Percentiles rank a stretch among this genome's conserved stretches.
These are phyloP conservation scores for Trichoplusia ni DNA, from an alignment of 1,140 invertebrate genomes.

Conservation along the genomic window DNA sequence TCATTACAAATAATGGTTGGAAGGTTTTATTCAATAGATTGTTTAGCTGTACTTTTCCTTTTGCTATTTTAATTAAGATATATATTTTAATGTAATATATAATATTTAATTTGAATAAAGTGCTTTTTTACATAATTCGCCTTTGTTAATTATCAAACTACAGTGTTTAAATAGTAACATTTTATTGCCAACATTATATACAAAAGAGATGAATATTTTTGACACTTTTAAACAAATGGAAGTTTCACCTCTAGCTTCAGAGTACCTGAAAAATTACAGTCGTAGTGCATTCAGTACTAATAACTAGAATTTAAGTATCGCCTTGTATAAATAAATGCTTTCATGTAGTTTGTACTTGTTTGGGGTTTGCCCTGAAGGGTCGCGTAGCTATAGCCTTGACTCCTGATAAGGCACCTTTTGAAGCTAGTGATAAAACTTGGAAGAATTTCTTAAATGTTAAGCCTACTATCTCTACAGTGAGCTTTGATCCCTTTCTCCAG, in stretches of 20 bases:
- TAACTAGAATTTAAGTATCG: constrained; percentile 44
- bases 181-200: constrained; percentile 66
- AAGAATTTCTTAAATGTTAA: constrained; percentile 53
- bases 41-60: constrained; percentile 78
- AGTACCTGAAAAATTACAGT: constrained; percentile 51
- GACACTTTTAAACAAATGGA: constrained; percentile 38
- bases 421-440: constrained; percentile 48
- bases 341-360: constrained; percentile 66
- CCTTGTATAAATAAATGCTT: constrained; percentile 49
- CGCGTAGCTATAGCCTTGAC: constrained; percentile 57
- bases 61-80: constrained; percentile 80
- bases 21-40: constrained; percentile 76
- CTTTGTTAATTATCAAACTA: constrained; percentile 22
- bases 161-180: too few species aligned
- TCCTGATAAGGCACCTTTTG: constrained; percentile 63
- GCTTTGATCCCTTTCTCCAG: constrained; percentile 66
- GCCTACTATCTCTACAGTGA: constrained; percentile 46
- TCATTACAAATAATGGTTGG: constrained; percentile 63
- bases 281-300: constrained; percentile 52
- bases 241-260: constrained; percentile 38
- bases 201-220: constrained; percentile 43
- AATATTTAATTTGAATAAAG: constrained; percentile 81
- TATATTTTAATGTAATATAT: constrained; percentile 82
- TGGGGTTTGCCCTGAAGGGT: constrained; percentile 55
- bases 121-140: constrained; percentile 68